Base-by-base conservation (phyloP, 2,113 vertebrate species). In the Romanogobio albipinnatus region DNA sequence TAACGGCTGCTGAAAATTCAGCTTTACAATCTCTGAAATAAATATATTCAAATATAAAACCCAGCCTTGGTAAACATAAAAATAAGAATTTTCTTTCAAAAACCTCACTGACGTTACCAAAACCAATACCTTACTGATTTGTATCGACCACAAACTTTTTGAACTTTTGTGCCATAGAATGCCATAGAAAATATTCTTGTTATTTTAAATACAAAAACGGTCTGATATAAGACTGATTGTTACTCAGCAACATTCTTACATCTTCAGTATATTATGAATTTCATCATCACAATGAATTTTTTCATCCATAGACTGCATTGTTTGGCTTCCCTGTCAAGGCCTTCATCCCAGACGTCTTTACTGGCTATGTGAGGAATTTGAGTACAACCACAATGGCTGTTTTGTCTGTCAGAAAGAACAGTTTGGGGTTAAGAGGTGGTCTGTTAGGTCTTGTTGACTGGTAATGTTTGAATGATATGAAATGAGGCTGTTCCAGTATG, bases 341-440 rank as follows among this genome's bases (percentile, higher is more conserved):
- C 59, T 80, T 47, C n/a, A 64, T 80, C 39, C 59, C 24, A 81
- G 61, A 66, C 17, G 61, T 68, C 78, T 81, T 81, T 68, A 76
- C 79, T 47, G 22, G 39, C 70, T 4, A 33, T 26, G 15, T 59
- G 17, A 85, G 73, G 45, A 80, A 76, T 22, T 22, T 29, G 9
- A 59, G 15, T 47, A 17, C 64, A 76, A 83, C 47, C 45, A 29
- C 75, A 85, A 59, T 29, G 49, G 79, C 71, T 61, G 64, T 61
- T 77, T 58, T 59, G 22, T 83, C 79, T 75, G 64, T 83, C 53
- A 68, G 19, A 76, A 59, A 85, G 73, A 36, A 47, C 24, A 58
- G 9, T 83, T 85, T 76, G 70, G 75, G 45, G 75, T 85, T 79
- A 79, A 83, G 80, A 82, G 80, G 80, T 83, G 84, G 84, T 88